Conservation (phyloP, 2,113 vertebrate species). For the Dipodomys stephensi region DNA sequence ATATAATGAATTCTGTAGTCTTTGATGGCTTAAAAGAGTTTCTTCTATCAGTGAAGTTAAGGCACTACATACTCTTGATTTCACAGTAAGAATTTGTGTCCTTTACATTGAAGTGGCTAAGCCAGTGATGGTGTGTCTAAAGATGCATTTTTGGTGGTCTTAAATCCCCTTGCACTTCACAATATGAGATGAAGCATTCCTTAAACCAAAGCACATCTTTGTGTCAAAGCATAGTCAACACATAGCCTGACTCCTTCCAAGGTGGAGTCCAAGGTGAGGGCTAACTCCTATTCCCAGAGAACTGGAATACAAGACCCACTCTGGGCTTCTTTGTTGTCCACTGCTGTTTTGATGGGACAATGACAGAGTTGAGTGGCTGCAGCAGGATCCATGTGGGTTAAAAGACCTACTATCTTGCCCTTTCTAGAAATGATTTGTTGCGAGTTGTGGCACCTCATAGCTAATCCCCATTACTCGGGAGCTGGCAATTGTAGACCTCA, state of each 20-base stretch:
- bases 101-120: neutral
- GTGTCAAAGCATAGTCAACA: neutral
- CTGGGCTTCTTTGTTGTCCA: neutral
- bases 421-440: neutral
- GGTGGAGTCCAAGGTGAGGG: neutral
- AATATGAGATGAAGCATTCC: neutral
- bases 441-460: too few species aligned
- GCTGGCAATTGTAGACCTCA: too few species aligned
- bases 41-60: conserved; percentile 47
- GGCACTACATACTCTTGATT: conserved; percentile 22
- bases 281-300: neutral
- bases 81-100: neutral
- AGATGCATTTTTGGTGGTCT: neutral
- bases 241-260: neutral
- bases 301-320: neutral
- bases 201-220: neutral
- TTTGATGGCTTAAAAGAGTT: neutral
- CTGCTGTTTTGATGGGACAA: neutral
- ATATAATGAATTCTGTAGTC: neutral
- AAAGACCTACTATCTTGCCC: neutral
- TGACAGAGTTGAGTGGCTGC: neutral
- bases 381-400: neutral
- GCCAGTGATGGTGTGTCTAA: neutral
- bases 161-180: neutral
- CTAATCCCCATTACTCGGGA: too few species aligned